Evolutionary conservation across 2,113 vertebrate genomes (phyloP).

Genomic region (Phocoena phocoena): DNA sequence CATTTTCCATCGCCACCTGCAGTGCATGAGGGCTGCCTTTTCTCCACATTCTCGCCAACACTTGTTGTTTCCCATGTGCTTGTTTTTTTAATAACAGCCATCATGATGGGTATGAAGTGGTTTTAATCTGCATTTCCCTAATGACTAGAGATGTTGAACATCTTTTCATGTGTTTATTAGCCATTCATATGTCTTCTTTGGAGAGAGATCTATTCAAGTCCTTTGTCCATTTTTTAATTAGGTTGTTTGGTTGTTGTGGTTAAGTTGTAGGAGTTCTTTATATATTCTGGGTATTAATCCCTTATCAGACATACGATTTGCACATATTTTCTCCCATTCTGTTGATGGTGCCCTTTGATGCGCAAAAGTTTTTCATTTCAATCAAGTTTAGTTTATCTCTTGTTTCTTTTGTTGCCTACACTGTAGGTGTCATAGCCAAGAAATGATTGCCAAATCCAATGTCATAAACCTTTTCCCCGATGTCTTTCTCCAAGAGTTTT

Average conservation of each 20-base stretch:
- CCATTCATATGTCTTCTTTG: background rate
- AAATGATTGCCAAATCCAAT: background rate
- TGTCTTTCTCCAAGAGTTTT: conserved; percentile 34
- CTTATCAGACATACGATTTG: background rate
- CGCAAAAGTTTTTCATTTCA: background rate
- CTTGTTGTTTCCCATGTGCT: background rate
- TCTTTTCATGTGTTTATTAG: background rate
- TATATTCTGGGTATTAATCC: background rate
- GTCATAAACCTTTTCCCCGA: background rate
- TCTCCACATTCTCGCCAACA: background rate
- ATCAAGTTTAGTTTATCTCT: background rate
- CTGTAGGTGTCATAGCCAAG: background rate
- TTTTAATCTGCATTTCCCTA: background rate
- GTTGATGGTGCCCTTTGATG: background rate
- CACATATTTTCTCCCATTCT: background rate
- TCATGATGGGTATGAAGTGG: background rate
- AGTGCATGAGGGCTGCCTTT: background rate
- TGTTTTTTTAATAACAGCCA: background rate
- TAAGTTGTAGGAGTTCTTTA: background rate
- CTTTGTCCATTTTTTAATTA: background rate
- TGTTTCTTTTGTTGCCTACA: background rate
- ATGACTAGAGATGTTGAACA: background rate
- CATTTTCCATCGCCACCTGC: background rate
- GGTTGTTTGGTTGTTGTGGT: background rate
- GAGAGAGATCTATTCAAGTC: background rate